These are phyloP conservation scores for Tokudaia muenninki DNA, from an alignment of 2,797 vertebrate species.

Conservation along the genomic window DNA sequence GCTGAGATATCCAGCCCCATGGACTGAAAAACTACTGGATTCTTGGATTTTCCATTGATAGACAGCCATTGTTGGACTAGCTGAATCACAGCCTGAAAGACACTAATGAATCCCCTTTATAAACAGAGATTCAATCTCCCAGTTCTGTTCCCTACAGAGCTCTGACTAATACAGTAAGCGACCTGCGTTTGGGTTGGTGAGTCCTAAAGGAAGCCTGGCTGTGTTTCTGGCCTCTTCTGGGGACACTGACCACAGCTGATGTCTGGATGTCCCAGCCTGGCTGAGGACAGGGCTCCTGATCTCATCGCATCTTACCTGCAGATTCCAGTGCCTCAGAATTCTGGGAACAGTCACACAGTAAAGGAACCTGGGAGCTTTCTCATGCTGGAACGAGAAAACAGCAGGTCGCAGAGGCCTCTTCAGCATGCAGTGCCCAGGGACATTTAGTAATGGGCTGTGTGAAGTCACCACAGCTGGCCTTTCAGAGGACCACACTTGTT, in stretches of 20 bases:
- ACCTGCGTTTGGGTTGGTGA: neutral
- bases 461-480: neutral
- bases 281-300: neutral
- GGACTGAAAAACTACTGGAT: neutral
- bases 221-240: neutral
- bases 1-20: neutral
- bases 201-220: neutral
- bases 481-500: neutral
- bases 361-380: neutral
- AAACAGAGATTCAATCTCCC: too few species aligned
- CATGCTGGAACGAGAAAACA: accelerated
- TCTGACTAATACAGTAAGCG: neutral
- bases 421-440: neutral
- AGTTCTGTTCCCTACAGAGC: neutral
- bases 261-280: neutral
- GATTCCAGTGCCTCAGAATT: neutral
- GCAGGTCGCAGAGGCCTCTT: neutral
- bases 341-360: neutral
- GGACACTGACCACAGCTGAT: neutral
- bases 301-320: neutral
- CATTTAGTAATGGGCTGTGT: neutral
- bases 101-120: neutral
- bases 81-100: too few species aligned
- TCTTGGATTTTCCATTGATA: neutral
- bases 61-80: neutral